phyloP scores from a whole-genome alignment of 2,113 vertebrate species.

The Amia ocellicauda region DNA sequence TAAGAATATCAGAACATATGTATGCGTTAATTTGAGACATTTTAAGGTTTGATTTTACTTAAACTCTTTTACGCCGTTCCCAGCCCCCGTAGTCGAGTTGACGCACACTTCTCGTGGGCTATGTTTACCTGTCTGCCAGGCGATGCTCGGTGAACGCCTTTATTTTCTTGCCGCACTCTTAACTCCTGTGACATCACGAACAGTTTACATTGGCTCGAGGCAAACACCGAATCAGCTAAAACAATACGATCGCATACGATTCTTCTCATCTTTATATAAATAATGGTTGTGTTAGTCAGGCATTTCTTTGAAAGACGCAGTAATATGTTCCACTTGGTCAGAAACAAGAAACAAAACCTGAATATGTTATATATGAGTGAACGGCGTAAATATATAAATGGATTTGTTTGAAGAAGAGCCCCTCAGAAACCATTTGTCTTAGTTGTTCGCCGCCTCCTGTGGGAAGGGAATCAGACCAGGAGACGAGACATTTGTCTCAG shows the following conservation, averaged over 20 bases:
- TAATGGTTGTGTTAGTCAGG: not conserved
- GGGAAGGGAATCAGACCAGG: not conserved
- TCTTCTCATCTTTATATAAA: constrained; percentile 2
- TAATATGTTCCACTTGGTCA: not conserved
- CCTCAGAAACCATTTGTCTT: not conserved
- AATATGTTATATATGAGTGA: not conserved
- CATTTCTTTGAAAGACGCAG: not conserved
- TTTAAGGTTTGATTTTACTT: no score
- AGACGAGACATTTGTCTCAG: not conserved
- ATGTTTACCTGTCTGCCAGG: not conserved
- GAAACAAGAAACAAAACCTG: not conserved
- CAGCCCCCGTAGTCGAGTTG: no score
- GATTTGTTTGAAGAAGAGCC: not conserved
- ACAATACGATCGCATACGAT: not conserved
- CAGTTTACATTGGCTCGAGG: not conserved
- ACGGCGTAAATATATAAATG: not conserved
- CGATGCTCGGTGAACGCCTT: not conserved
- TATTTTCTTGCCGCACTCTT: not conserved
- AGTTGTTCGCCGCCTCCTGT: not conserved
- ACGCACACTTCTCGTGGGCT: not conserved
- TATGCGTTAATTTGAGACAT: no score
- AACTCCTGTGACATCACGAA: not conserved
- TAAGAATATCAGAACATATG: no score
- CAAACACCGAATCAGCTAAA: not conserved
- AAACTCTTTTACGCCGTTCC: no score